Conservation (phyloP, 2,888 invertebrate species). For the Cyrtodaria siliqua region DNA sequence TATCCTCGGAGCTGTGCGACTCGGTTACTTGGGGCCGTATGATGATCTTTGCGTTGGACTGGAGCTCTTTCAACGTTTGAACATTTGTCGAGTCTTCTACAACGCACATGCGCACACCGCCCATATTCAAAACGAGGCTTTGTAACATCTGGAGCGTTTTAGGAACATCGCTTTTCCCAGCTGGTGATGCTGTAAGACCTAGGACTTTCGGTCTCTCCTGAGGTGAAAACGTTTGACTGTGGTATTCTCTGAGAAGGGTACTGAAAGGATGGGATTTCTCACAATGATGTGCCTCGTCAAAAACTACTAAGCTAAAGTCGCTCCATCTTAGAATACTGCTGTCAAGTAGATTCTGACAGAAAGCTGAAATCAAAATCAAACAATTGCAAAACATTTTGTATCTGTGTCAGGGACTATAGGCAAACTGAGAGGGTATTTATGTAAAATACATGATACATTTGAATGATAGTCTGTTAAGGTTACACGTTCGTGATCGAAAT, state of each 20-base stretch:
- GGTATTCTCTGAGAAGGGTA: conserved; percentile 67
- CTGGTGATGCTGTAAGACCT: conserved; percentile 83
- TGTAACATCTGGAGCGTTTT: conserved; percentile 73
- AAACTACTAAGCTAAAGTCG: conserved; percentile 78
- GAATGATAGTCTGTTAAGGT: no score
- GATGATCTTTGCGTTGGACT: conserved; percentile 72
- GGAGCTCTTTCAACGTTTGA: conserved; percentile 56
- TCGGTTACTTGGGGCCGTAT: conserved; percentile 23
- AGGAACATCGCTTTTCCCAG: conserved; percentile 72
- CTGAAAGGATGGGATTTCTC: conserved; percentile 81
- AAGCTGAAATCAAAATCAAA: conserved; percentile 73
- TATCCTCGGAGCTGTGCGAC: conserved; percentile 10
- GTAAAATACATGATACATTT: no score
- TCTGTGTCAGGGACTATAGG: no score
- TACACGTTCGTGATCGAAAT: no score
- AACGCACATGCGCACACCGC: conserved; percentile 69
- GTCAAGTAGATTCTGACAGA: conserved; percentile 74
- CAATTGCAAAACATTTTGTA: no score
- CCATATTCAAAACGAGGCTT: conserved; percentile 72
- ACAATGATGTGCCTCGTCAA: conserved; percentile 84
- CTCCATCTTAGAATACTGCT: conserved; percentile 72
- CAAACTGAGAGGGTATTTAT: no score
- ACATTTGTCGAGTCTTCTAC: conserved; percentile 65
- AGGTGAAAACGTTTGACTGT: conserved; percentile 36
- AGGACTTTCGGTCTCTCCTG: conserved; percentile 73